phyloP scores from a whole-genome alignment of 2,113 vertebrate species.

The Cercocebus atys region DNA sequence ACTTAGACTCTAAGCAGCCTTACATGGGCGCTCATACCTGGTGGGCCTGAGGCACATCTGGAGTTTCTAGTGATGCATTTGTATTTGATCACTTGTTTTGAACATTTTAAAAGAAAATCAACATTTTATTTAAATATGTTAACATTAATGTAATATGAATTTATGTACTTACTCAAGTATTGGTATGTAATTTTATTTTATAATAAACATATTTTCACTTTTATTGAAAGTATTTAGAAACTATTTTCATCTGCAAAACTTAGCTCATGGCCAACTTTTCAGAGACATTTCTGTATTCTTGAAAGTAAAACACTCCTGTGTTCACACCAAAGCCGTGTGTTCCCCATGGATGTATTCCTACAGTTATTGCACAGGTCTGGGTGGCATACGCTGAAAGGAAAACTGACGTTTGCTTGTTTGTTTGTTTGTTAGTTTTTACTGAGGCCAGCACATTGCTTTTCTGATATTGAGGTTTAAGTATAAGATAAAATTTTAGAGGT shows the following conservation, averaged over 20 bases:
- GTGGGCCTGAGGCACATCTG: not conserved
- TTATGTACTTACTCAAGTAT: not conserved
- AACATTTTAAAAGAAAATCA: not conserved
- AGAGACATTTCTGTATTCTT: not conserved
- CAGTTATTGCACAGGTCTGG: fast-evolving
- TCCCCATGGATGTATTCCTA: fast-evolving
- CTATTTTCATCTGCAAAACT: not conserved
- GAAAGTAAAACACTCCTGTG: not conserved
- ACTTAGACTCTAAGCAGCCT: not conserved
- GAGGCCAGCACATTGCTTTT: not conserved
- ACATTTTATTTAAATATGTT: not conserved
- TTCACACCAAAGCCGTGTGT: not conserved
- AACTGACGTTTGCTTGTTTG: too few relatives aligned
- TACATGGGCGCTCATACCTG: not conserved
- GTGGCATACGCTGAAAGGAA: not conserved
- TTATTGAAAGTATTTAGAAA: not conserved
- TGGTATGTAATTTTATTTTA: not conserved
- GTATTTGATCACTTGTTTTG: not conserved
- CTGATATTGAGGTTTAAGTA: not conserved
- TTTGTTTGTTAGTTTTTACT: not conserved
- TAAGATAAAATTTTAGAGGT: not conserved
- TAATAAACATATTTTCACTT: not conserved
- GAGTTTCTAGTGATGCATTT: not conserved
- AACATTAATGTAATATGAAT: not conserved
- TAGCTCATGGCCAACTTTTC: not conserved